phyloP scores from a whole-genome alignment of 2,797 vertebrate species.

The Echeneis naucrates region DNA sequence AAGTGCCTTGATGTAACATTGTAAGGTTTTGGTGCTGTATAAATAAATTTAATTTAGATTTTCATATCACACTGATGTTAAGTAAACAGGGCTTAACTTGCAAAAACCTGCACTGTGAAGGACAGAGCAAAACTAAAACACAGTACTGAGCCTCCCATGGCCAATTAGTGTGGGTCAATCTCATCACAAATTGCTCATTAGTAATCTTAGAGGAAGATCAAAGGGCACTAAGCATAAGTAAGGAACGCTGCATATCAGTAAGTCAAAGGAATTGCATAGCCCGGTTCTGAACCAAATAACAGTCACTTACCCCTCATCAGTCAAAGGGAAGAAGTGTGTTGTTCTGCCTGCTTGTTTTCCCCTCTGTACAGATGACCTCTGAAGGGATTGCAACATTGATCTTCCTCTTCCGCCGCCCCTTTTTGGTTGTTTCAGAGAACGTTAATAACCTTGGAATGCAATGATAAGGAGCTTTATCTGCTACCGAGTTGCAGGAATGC shows the following conservation, averaged over 20 bases:
- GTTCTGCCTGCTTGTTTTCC: slow-evolving; percentile 43
- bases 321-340: slow-evolving; percentile 52
- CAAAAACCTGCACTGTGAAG: slow-evolving; percentile 29
- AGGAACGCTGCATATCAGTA: slow-evolving; percentile 57
- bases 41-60: too few relatives aligned
- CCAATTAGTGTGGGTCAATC: slow-evolving; percentile 76
- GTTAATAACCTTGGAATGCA: slow-evolving; percentile 16
- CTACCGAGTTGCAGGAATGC: slow-evolving; percentile 34
- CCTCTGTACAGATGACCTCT: slow-evolving; percentile 43
- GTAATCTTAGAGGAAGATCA: slow-evolving; percentile 74
- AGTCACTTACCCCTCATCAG: slow-evolving; percentile 64
- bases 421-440: slow-evolving; percentile 21
- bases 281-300: slow-evolving; percentile 62
- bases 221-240: slow-evolving; percentile 60
- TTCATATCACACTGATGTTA: slow-evolving; percentile 10
- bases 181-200: slow-evolving; percentile 77
- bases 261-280: slow-evolving; percentile 73
- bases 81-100: slow-evolving; percentile 28
- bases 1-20: too few relatives aligned
- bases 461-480: slow-evolving; percentile 14
- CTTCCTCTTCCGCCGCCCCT: background rate
- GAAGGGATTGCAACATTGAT: slow-evolving; percentile 36
- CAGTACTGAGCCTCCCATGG: slow-evolving; percentile 42
- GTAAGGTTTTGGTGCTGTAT: too few relatives aligned
- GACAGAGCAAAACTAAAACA: slow-evolving; percentile 43